Base-by-base conservation (phyloP, 2,888 invertebrate species). In the Punctoribates punctum region DNA sequence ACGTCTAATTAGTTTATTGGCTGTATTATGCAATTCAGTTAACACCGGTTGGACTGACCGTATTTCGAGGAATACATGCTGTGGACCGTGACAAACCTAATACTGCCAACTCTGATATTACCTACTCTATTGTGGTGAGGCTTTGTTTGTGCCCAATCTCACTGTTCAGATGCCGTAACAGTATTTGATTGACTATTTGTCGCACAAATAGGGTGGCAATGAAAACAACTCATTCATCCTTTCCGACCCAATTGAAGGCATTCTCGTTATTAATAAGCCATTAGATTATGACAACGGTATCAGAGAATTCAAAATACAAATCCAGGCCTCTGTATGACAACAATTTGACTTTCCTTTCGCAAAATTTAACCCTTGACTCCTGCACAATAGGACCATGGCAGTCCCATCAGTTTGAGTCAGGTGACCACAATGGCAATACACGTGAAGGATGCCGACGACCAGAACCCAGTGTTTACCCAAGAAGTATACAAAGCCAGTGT, bases 231-330 rank as follows among this genome's bases (percentile, higher is more conserved):
- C 81, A 15, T 82, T 82, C 76, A 79, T 81, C 17, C 77, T 82
- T 15, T 81, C 81, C 29, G 81, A 82, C 78, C 81, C 81, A 34
- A 81, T 80, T 73, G 81, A 81, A 78, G 82, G 82, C 15, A 79
- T 80, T 23, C 84, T 94, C n/a, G 87, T 92, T 72, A 85, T 94
- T 42, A 88, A 88, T 79, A 89, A 89, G 79, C 86, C 90, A 0
- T 84, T 94, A 80, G 93, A 94, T 83, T 94, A 89, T 82, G 94
- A 94, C 82, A 86, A 86, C 27, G 94, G 93, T 0, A 91, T 92
- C 81, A 87, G 89, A 51, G 89, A 90, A 81, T 94, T 92, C 81
- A 84, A 86, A 74, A 85, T 94, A 74, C 88, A 89, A 4, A 85
- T 94, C 38, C 88, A 90, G 80, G 94, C 93, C 60, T 89, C 91